phyloP scores from a whole-genome alignment of 92 coral and sea anemone species.

The Bergia sp. region DNA sequence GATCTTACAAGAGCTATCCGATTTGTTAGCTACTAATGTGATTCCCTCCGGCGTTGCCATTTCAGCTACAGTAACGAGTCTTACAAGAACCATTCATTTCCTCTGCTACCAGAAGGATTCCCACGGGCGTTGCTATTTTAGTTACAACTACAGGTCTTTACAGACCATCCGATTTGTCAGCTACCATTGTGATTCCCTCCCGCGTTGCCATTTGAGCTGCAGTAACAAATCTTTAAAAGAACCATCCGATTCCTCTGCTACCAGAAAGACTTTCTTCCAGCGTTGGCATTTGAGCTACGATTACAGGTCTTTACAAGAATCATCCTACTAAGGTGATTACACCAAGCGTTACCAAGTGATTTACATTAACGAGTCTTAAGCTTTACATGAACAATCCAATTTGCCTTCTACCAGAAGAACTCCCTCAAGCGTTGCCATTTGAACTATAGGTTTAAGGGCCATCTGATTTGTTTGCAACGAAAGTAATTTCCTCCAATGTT shows the following conservation, averaged over 20 bases:
- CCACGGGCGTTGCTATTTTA: slow-evolving; percentile 53
- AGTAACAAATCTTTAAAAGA: too few species aligned
- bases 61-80: too few species aligned
- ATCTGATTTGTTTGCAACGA: too few species aligned
- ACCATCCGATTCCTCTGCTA: slow-evolving; percentile 9
- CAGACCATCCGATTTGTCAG: too few species aligned
- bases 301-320: background rate
- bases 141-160: background rate
- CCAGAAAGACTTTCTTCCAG: slow-evolving; percentile 60
- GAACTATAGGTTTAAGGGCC: background rate
- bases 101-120: background rate
- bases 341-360: too few species aligned
- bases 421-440: background rate
- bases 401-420: background rate
- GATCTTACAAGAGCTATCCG: too few species aligned
- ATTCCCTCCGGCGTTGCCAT: background rate
- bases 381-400: background rate
- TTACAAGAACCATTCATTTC: too few species aligned
- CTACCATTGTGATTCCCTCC: background rate
- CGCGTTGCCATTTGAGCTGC: background rate
- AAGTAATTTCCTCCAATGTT: too few species aligned
- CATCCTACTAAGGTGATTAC: too few species aligned
- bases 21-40: too few species aligned
- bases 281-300: slow-evolving; percentile 41
- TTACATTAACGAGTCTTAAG: too few species aligned